Base-by-base conservation (phyloP, 2,797 vertebrate species). In the Decapterus maruadsi region DNA sequence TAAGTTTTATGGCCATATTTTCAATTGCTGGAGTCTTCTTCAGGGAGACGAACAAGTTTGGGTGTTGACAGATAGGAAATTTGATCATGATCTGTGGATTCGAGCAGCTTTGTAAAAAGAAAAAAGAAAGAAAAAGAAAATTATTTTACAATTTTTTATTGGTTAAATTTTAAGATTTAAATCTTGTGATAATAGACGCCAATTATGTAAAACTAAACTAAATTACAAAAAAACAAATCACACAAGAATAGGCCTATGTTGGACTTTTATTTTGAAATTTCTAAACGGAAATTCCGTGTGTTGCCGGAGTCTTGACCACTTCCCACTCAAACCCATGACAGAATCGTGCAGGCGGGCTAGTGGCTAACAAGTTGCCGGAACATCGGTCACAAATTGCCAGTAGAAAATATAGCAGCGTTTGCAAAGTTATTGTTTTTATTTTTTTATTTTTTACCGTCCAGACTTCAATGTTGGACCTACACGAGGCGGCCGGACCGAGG, bases 211-310 rank as follows among this genome's bases (percentile, higher is more conserved):
- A 12, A 10, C 8, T 16, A 4, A 9, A 43, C 22, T n/a, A 0
- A 56, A n/a, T 40, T 36, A 36, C 7, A 20, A 8, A 42, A 68
- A n/a, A 0, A 42, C 40, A 4, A 34, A 22, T 1, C 8, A 36
- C 34, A 36, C 34, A 0, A 29, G 2, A 50, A 13, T 0, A 13
- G 4, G 22, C 4, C 0, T n/a, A 8, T 19, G 6, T 7, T 36
- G 34, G 34, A 36, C 14, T 65, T 84, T 92, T 89, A 77, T 0
- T 75, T 60, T 89, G 87, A 87, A 77, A 80, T 1, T 0, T 6
- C 0, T 0, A 22, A 61, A 72, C 72, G 82, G 90, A 90, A 87
- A 4, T 7, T 0, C 0, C 0, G 0, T n/a, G 2, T 1, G 13
- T 36, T 51, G 0, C 4, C 2, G 4, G 3, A 1, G 0, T 0